Base-by-base conservation (phyloP, 2,888 invertebrate species). In the Exephanes ischioxanthus region DNA sequence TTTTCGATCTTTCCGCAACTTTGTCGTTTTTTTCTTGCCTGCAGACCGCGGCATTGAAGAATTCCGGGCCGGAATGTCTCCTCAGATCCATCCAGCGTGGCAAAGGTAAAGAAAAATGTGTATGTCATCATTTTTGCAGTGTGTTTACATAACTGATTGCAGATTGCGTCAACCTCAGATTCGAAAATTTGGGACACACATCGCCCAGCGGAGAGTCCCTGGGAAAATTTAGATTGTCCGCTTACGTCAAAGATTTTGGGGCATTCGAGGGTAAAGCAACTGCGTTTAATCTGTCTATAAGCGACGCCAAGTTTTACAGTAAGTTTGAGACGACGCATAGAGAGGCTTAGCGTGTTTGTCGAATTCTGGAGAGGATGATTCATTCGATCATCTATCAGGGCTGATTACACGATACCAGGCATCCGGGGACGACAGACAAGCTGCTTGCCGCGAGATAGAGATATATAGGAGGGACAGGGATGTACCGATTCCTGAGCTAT, bases 251-350 rank as follows among this genome's bases (percentile, higher is more conserved):
- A 66, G 78, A 88, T 19, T 87, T 89, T 53, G 80, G 87, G 4
- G 83, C 72, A 41, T 76, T 71, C 6, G 73, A 81, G 1, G 80
- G 66, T 22, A 91, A 87, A 87, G 22, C 87, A 3, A 93, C 93
- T 9, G 92, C 93, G 6, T 93, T 93, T 41, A 93, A 93, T 88
- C 89, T 93, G 41, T 91, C 93, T 5, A 78, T 93, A 61, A 88
- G 85, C 53, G 86, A 92, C 70, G 66, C 89, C 14, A 90, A 89
- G 83, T 92, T 93, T 86, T 80, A 86, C 45, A 90, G 93, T 93
- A 87, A 91, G 91, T 87, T 58, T 53, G 11, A 48, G 7, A 1
- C 3, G 19, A 30, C 4, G 16, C 30, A 16, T 3, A 3, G 48
- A 70, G 26, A 16, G 16, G 14, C 58, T 9, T 22, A 14, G 26